Evolutionary conservation across 2,888 invertebrate genomes (phyloP), one percentile per base, ranked within the genome.

Genomic region (Agelastica alni): DNA sequence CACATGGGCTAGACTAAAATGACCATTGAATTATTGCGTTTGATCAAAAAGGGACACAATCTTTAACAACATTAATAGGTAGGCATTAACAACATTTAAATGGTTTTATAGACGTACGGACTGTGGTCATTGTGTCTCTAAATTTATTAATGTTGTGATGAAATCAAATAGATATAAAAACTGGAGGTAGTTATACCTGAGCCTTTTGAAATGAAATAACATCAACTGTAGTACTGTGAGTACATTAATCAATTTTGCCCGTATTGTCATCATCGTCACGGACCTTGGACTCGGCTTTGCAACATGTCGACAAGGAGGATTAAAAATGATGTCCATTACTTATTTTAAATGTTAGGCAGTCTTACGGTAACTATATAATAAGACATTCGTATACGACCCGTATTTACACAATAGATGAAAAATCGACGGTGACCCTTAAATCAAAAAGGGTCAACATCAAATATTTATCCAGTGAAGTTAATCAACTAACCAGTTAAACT

Each of bases 291-390:
- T 56, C 42, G 56, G 56, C 58, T 63, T 64, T 42, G 49, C 63
- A 65, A 61, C 58, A 61, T 66, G 67, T 64, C 66, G 68, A 66
- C 64, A 62, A 61, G 60, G 43, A 60, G 60, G 60, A 69, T 70
- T 70, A 71, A 71, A 72, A 72, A 72, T 71, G 67, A 70, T 64
- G 60, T 58, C 63, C 67, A 71, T 71, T 69, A 70, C 67, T 70
- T 70, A 71, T 65, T 64, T 69, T 60, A 63, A 69, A 67, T 66
- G 68, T 57, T 60, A 62, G 60, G 63, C 61, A 62, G 63, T 64
- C 61, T 60, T 64, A 63, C 63, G 61, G 63, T 62, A 60, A 61
- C 58, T 60, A 59, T 56, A 65, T 58, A 63, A 59, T 61, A 62
- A 57, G 63, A 60, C 48, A 55, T 57, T 41, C 43, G 47, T 48